Percentiles rank a stretch among this genome's conserved stretches.
These are phyloP conservation scores for Phenganax stokvisi DNA, from an alignment of 92 coral and sea anemone species.

Conservation along the genomic window DNA sequence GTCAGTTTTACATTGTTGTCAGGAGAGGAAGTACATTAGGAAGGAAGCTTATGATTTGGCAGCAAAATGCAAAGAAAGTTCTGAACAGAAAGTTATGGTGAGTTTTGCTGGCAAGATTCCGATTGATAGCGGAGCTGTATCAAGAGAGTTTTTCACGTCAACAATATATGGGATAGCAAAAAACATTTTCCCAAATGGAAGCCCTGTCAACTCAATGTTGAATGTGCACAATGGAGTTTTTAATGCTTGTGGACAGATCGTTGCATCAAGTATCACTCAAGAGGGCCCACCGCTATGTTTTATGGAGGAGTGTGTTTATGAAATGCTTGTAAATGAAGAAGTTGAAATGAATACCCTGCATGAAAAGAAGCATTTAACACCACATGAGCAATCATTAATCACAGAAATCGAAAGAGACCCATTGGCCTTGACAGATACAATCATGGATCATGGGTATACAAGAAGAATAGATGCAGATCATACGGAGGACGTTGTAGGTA, in stretches of 20 bases:
- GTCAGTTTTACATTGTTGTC: slow-evolving; percentile 52
- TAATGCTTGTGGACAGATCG: slow-evolving; percentile 29
- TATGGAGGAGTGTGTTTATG: slow-evolving; percentile 48
- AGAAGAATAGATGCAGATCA: slow-evolving; percentile 46
- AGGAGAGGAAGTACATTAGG: slow-evolving; percentile 51
- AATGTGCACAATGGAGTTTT: slow-evolving; percentile 37
- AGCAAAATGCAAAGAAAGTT: slow-evolving; percentile 16
- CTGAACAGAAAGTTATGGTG: slow-evolving; percentile 13
- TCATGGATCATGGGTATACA: slow-evolving; percentile 67
- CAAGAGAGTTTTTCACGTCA: slow-evolving; percentile 32
- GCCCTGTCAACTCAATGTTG: background rate
- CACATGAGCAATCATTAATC: slow-evolving; percentile 37
- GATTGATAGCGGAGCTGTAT: slow-evolving; percentile 35
- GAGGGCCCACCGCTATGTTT: slow-evolving; percentile 36
- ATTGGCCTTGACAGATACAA: slow-evolving; percentile 29
- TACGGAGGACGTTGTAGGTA: slow-evolving; percentile 45
- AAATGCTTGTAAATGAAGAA: slow-evolving; percentile 47
- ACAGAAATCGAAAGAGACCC: slow-evolving; percentile 46
- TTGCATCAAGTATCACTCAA: slow-evolving; percentile 27
- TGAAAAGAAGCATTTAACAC: slow-evolving; percentile 44
- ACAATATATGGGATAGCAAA: slow-evolving; percentile 7
- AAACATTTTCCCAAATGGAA: slow-evolving; percentile 22
- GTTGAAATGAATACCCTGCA: slow-evolving; percentile 39
- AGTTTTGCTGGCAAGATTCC: slow-evolving; percentile 39
- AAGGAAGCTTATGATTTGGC: slow-evolving; percentile 38